Evolutionary conservation across 2,888 invertebrate genomes (phyloP), one percentile per base, ranked within the genome.

Genomic region (Willowsia nigromaculata): DNA sequence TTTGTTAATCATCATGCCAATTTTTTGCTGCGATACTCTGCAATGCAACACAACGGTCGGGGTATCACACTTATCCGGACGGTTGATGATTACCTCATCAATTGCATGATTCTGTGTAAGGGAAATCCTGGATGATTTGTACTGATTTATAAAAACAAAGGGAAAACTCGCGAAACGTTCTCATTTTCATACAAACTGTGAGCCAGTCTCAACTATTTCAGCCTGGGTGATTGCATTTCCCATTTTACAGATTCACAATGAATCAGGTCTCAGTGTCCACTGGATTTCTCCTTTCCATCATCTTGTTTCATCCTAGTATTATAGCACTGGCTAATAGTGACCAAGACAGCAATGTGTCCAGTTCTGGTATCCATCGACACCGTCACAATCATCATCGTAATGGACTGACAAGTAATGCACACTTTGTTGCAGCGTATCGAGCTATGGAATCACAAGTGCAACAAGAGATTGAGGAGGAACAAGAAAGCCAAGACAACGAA

Each of bases 301-400:
- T 0, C 22, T 43, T 25, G n/a, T 74, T 4, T 53, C 53, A n/a
- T 50, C 50, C 50, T 15, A 9, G 50, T 50, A 47, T 43, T 74
- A 13, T 43, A 0, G 74, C 74, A 74, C 43, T 18, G 22, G 22
- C 18, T 15, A n/a, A 40, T 25, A 7, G 22, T 18, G 3, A 71
- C n/a, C 9, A 50, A 4, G 27, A 27, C 11, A 13, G 47, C 22
- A 50, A 50, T 22, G 30, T 22, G 40, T 40, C 15, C 2, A 40
- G 11, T n/a, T n/a, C n/a, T n/a, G 30, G 27, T 53, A 25, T 15
- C 11, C 84, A 53, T 50, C 50, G 15, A 9, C 85, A 76, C 18
- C 85, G 40, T n/a, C 74, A 74, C 71, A 71, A 18, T 47, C 83
- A 50, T 62, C 62, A 62, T 62, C 62, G 15, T 11, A 27, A 62